A percentile compares a stretch with the other conserved stretches of the same genome.
Conservation (phyloP, 2,888 invertebrate species). For the Masnerella sp. region DNA sequence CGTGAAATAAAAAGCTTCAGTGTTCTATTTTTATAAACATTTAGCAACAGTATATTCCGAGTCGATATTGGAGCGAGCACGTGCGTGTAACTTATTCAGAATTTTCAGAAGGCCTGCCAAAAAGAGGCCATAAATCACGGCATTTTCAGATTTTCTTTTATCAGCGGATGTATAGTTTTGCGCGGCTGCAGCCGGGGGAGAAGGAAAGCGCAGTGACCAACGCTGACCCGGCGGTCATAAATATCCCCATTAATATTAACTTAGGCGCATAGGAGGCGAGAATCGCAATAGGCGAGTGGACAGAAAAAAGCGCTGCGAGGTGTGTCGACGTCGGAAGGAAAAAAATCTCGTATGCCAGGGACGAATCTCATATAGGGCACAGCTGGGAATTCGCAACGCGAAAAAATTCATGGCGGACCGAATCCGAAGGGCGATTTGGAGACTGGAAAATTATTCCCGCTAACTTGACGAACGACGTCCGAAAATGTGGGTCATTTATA, state of each 20-base stretch:
- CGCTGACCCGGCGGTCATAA: constrained; percentile 75
- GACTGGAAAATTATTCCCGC: constrained; percentile 49
- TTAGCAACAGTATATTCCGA: constrained; percentile 30
- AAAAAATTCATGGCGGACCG: constrained; percentile 73
- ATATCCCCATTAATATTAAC: constrained; percentile 78
- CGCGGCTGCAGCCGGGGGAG: constrained; percentile 37
- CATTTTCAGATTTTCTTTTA: constrained; percentile 77
- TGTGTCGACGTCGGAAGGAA: constrained; percentile 61
- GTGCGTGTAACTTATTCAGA: constrained; percentile 71
- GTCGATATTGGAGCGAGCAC: constrained; percentile 27
- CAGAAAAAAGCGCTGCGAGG: constrained; percentile 58
- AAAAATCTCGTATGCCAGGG: constrained; percentile 75
- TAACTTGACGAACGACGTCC: constrained; percentile 45
- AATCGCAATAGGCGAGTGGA: constrained; percentile 67
- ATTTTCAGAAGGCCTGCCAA: constrained; percentile 66
- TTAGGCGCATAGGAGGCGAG: constrained; percentile 72
- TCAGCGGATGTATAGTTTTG: constrained; percentile 67
- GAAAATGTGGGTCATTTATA: constrained; percentile 52
- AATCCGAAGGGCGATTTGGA: constrained; percentile 52
- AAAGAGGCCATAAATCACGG: constrained; percentile 73
- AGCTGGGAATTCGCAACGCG: constrained; percentile 75
- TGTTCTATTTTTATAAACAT: constrained; percentile 42
- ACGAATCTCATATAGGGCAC: constrained; percentile 73
- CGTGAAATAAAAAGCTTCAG: no score
- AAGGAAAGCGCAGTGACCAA: constrained; percentile 64